Evolutionary conservation across 2,113 vertebrate genomes (phyloP), one percentile per base, ranked within the genome.

Genomic region (Agapornis roseicollis): DNA sequence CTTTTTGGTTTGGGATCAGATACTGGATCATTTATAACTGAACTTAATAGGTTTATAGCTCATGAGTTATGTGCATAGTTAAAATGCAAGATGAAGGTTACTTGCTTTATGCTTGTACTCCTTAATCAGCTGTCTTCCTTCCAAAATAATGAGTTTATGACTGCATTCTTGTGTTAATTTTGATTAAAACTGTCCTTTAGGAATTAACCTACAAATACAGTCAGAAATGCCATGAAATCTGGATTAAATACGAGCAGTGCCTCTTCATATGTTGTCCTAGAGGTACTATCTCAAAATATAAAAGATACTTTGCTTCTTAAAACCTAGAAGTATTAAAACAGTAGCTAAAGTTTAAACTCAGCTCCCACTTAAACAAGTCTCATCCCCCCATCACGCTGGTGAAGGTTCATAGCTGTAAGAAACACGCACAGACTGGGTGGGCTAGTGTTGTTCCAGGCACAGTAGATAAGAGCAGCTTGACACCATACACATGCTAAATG

Each of bases 401-500:
- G 7, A 60, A 79, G 24, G 22, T 63, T 78, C 24, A 22, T 3
- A 58, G 24, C 35, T 64, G 13, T 37, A 49, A 63, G 35, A 77
- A 93, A 46, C 50, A 76, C 1, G 2, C 13, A 27, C 18, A 24
- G 23, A n/a, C 35, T 1, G 3, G 13, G 9, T 12, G 25, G 25
- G 42, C 22, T 37, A 10, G 44, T 39, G 9, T 6, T 64, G 37
- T 42, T 63, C 60, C 13, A 42, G 47, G 13, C 23, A 31, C 16
- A 15, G 25, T 17, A 19, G 3, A 1, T 56, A 23, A 19, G 13
- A 80, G 31, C 24, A 83, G 14, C 14, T 2, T 2, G 7, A 23
- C 7, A 11, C 18, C 9, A 10, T 0, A 4, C 33, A 20, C 2
- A 0, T 61, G 35, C 18, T 71, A 13, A 74, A 44, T 1, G 2